Conservation (phyloP, 2,113 vertebrate species). For the Danionella cerebrum region DNA sequence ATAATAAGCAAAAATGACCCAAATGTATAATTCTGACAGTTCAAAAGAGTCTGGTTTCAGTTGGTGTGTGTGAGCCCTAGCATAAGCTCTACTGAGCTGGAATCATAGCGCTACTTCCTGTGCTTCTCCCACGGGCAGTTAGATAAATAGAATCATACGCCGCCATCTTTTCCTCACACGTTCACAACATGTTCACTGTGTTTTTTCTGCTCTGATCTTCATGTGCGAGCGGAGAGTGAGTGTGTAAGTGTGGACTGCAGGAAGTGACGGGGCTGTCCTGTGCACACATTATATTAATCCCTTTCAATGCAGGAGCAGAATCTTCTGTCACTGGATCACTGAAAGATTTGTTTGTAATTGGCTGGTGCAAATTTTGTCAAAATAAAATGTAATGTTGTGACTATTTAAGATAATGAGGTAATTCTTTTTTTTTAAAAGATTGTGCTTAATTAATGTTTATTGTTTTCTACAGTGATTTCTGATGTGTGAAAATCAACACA, state of each 20-base stretch:
- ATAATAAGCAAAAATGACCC: too few species aligned
- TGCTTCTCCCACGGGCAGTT: conserved; percentile 35
- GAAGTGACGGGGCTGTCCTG: not conserved
- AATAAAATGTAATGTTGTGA: too few species aligned
- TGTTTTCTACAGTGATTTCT: too few species aligned
- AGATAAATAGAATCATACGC: conserved; percentile 33
- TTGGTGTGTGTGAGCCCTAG: conserved; percentile 38
- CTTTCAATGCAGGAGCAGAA: too few species aligned
- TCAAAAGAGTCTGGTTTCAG: conserved; percentile 7
- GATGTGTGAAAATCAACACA: too few species aligned
- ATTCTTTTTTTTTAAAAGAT: too few species aligned
- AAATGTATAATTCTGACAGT: too few species aligned
- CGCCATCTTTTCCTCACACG: conserved; percentile 15
- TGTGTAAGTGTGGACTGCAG: conserved; percentile 12
- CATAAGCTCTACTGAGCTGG: conserved; percentile 49
- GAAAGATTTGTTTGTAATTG: too few species aligned
- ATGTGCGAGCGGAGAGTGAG: conserved; percentile 18
- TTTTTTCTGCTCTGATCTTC: conserved; percentile 39
- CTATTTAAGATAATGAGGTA: too few species aligned
- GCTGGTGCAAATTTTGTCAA: too few species aligned
- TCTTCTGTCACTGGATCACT: too few species aligned
- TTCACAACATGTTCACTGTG: conserved; percentile 31
- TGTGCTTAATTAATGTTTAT: too few species aligned
- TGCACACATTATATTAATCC: not conserved
- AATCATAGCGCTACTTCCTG: conserved; percentile 53